A percentile compares a stretch with the other conserved stretches of the same genome.
Conservation (phyloP, 2,113 vertebrate species). For the Dipodomys merriami region DNA sequence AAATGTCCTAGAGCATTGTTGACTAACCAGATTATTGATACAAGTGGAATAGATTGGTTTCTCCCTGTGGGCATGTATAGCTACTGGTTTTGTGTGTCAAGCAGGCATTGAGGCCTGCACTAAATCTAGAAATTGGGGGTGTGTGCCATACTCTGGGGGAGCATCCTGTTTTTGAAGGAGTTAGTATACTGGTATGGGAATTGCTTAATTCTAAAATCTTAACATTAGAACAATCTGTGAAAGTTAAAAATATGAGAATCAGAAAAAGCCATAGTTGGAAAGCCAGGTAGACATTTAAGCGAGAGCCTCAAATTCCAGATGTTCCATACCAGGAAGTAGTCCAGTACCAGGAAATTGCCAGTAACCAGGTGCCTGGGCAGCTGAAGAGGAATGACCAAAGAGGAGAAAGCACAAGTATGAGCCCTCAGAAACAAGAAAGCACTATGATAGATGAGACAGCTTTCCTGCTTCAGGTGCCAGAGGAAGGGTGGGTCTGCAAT, state of each 20-base stretch:
- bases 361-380: not conserved
- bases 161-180: not conserved
- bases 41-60: not conserved
- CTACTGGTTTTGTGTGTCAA: not conserved
- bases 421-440: not conserved
- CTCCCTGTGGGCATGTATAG: not conserved
- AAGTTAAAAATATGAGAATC: not conserved
- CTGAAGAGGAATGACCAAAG: not conserved
- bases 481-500: not conserved
- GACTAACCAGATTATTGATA: not conserved
- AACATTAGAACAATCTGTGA: not conserved
- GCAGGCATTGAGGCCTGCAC: not conserved
- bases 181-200: not conserved
- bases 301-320: constrained; percentile 45
- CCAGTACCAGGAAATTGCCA: not conserved
- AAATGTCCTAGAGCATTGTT: not conserved
- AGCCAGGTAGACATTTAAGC: constrained; percentile 42
- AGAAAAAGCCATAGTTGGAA: not conserved
- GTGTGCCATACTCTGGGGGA: not conserved
- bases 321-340: constrained; percentile 19
- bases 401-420: not conserved
- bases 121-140: not conserved
- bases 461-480: not conserved
- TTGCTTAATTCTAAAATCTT: constrained; percentile 29
- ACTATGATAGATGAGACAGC: not conserved